Base-by-base conservation (phyloP, 2,113 vertebrate genomes). In the Sphaerodactylus townsendi region DNA sequence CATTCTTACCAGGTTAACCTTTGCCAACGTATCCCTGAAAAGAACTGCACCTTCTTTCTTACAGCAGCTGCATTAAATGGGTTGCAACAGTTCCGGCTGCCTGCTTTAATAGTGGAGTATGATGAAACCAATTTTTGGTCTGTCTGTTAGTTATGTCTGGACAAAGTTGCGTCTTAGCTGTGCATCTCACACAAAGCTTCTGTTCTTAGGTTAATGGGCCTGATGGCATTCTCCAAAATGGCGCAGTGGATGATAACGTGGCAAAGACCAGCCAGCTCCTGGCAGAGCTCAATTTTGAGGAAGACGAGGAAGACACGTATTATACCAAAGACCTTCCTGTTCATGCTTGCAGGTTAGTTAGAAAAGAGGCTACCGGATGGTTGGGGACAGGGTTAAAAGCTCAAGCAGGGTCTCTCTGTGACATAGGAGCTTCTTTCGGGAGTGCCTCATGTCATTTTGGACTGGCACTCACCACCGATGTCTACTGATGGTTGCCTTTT, bases 311-410 rank as follows among this genome's bases (percentile, higher is more conserved):
- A 77, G 99, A 99, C 82, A 98, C 99, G 0, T 99, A 99, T 30
- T 99, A 99, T 93, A 99, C 98, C 35, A 99, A 99, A 96, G 99
- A 99, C 53, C 97, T 99, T 62, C 99, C 99, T 0, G 90, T 98
- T 75, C 99, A 99, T 4, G 99, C 99, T 46, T 99, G 99, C 98
- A 99, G 98, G 98, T 99, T 87, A n/a, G 77, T 10, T 5, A 14
- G 4, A 10, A 33, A 25, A 44, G 28, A 10, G 25, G 7, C n/a
- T 19, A 21, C 48, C 21, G n/a, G 46, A 35, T 17, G 17, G 30
- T 17, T n/a, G 3, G 3, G n/a, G 2, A 35, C 17, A 14, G 3
- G 4, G 44, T 33, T 2, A 5, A 2, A n/a, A 0, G 2, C 14
- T 35, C 19, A 46, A 44, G 14, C 35, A 56, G 50, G 50, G 35